These are phyloP conservation scores for Teleiodes luculella DNA, from an alignment of 2,888 invertebrate species.

Conservation along the genomic window DNA sequence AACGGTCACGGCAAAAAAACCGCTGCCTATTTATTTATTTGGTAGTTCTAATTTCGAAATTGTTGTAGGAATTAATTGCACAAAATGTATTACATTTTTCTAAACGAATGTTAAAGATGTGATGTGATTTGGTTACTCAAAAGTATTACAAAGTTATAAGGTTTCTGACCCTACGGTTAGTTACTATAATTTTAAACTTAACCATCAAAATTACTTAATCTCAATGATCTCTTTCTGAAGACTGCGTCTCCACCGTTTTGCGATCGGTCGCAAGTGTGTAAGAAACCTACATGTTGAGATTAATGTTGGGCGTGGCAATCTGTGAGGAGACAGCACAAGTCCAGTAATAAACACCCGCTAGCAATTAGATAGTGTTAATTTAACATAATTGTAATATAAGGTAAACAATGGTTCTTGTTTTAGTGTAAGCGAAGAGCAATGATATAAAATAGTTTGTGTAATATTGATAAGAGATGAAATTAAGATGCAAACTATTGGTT, in stretches of 20 bases:
- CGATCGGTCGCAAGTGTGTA: constrained; percentile 15
- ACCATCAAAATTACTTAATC: neutral
- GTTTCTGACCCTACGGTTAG: too few species aligned
- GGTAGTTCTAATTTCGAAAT: neutral
- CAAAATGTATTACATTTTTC: neutral
- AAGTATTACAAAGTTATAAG: neutral
- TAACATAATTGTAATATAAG: constrained; percentile 74
- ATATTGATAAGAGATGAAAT: constrained; percentile 75
- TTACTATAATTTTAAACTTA: neutral
- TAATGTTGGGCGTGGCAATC: constrained; percentile 47
- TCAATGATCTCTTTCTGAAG: constrained; percentile 9
- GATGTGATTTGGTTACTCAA: neutral
- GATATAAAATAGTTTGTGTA: constrained; percentile 78
- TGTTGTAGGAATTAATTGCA: neutral
- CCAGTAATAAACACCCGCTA: constrained; percentile 73
- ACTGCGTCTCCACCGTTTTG: constrained; percentile 3
- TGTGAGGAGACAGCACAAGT: constrained; percentile 58
- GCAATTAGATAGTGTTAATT: constrained; percentile 75
- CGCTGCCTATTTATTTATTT: neutral
- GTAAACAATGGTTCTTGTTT: constrained; percentile 78
- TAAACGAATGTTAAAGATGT: neutral
- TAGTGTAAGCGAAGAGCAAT: constrained; percentile 77
- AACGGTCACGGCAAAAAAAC: neutral
- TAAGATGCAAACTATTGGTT: constrained; percentile 79
- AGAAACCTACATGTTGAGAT: constrained; percentile 32